Base-by-base conservation (phyloP, 1,140 invertebrate species). In the Ectropis grisescens region DNA sequence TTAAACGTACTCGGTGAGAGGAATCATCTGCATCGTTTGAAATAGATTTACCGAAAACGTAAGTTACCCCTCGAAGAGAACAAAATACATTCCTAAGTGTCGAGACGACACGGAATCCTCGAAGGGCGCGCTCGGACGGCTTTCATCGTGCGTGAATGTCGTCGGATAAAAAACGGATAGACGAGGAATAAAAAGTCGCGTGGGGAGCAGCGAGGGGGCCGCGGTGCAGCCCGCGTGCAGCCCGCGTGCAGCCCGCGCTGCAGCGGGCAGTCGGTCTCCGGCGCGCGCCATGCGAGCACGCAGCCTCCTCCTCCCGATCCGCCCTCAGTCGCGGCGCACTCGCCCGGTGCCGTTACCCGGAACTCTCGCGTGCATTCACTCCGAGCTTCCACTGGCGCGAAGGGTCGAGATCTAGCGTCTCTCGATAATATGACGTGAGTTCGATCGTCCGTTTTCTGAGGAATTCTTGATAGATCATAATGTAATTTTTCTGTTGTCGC, bases 141-240 rank as follows among this genome's bases (percentile, higher is more conserved):
- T 79, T 66, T 66, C 66, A 50, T 62, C 69, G 70, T 68, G 69
- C 67, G 62, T 70, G 66, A 71, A 67, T 76, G 58, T 55, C 68
- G 53, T 53, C 47, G 55, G 41, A 72, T 58, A 74, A 81, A 78
- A 81, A 81, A 76, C 45, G 66, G 52, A 69, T 69, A 69, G 72
- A 60, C 70, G 57, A 53, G 72, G 69, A 78, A 81, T 78, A 81
- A 81, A 80, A 80, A 74, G 65, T 67, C 49, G 69, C 55, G 51
- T 71, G 65, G 68, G 60, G 70, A 74, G 68, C 64, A 65, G 69
- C 36, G 47, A 68, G 69, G 72, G 65, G 69, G 70, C 68, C 70
- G n/a, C n/a, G 68, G 74, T 54, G 58, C 33, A 61, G n/a, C n/a
- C 54, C 68, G 70, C 60, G 66, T 70, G 60, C 66, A 58, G 38